Evolutionary conservation across 2,797 vertebrate species (phyloP), one percentile per base, ranked within the genome.

Genomic region (Leucoraja ocellata): DNA sequence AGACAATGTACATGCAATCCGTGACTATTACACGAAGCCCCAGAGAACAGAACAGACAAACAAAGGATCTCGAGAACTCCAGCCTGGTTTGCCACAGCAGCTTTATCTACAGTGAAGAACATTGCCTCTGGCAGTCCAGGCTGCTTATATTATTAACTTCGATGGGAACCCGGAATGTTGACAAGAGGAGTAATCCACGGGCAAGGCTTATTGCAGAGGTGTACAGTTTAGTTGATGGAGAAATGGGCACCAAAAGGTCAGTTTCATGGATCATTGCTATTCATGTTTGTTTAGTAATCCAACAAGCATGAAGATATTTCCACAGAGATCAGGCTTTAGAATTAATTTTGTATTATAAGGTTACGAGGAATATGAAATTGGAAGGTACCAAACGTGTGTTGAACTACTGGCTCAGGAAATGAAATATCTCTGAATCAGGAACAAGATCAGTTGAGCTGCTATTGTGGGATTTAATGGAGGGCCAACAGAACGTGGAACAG

Each of bases 31-130:
- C 13, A 63, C 28, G 7, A n/a, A 86, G 14, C 58, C 28, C 14
- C 58, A 63, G 58, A 65, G 83, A 65, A 86, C 61, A 61, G 28
- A 32, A 11, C 5, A 32, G 83, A 86, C 83, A 86, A 32, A 13
- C 28, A 32, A 14, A 14, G 58, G 28, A 63, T 65, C 83, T 65
- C 16, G 11, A 86, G 61, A 28, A 63, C 83, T 86, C 58, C 28
- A 65, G 28, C 18, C 61, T 28, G 32, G 61, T 65, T 86, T 86
- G 83, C 58, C 61, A 16, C 18, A 8, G 61, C 61, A 32, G 28
- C 28, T 86, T 86, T 86, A 63, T 65, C 58, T 63, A 11, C 58
- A 63, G 32, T 86, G 83, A 86, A 65, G 54, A 86, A 86, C 83
- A 65, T 63, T 32, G 83, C 83, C 28, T 65, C 58, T 86, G 83